Evolutionary conservation across 2,797 vertebrate genomes (phyloP), one percentile per base, ranked within the genome.

Genomic region (Lepus townsendii): DNA sequence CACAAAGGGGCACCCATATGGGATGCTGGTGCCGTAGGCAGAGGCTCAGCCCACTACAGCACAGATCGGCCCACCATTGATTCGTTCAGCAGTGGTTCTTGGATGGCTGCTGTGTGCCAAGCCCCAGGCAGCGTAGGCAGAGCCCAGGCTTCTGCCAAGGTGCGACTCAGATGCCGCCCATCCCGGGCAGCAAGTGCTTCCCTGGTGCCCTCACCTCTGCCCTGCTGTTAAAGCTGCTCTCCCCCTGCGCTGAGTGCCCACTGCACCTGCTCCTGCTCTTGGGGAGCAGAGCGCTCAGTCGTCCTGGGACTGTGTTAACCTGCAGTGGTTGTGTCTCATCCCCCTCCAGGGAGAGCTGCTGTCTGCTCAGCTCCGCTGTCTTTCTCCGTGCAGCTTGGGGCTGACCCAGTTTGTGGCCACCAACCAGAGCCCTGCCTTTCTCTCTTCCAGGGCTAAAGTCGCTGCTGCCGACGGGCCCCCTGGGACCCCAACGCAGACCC

Each of bases 401-500:
- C 77, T 88, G 80, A 77, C 85, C 27, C 19, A 27, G 47, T 42
- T 62, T 78, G 16, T 85, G 77, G 68, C 83, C 63, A 85, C 75
- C 52, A 62, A 17, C 13, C 78, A 54, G 42, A 85, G n/a, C 42
- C 57, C 32, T 27, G 24, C 62, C 0, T 27, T 19, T 82, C 63
- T 82, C 83, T 95, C 73, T 97, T 94, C 54, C 94, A 99, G 98
- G 84, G 83, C 95, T 96, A 99, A 98, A 90, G 97, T 97, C 7
- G 86, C 98, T 42, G 98, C 63, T 24, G 97, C 96, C 38, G 99
- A 99, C 6, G 98, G 97, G 26, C 93, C 97, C 26, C 88, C 98
- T 0, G 98, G 98, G 78, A 97, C 97, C 75, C 75, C 95, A 47
- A 98, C 98, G 13, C 99, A 98, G 96, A 98, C 98, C 38, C 97